phyloP scores from a whole-genome alignment of 2,797 vertebrate species.

The Dromococcyx pavoninus region DNA sequence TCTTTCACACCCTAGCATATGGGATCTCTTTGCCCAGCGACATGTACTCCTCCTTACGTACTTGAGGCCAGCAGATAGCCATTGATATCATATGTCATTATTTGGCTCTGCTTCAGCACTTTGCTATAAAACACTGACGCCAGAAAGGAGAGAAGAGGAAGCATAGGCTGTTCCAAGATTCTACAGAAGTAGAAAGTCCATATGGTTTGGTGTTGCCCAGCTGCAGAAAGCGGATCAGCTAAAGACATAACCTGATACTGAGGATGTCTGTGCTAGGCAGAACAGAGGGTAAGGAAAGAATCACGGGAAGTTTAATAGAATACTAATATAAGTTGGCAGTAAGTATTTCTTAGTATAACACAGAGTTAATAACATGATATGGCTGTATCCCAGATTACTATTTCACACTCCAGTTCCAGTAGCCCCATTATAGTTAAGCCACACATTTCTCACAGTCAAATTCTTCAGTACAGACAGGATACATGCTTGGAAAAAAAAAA shows the following conservation, averaged over 20 bases:
- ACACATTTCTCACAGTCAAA: background rate
- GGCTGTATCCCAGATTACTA: background rate
- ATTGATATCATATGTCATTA: background rate
- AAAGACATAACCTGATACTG: background rate
- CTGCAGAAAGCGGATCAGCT: background rate
- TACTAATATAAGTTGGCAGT: background rate
- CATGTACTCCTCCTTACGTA: background rate
- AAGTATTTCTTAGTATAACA: background rate
- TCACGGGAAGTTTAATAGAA: background rate
- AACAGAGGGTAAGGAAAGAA: background rate
- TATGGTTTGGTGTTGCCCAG: background rate
- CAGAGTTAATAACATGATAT: background rate
- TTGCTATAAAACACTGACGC: background rate
- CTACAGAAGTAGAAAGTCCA: background rate
- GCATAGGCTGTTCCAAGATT: background rate
- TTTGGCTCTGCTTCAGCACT: slow-evolving; percentile 15
- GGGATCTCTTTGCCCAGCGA: slow-evolving; percentile 16
- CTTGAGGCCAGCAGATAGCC: slow-evolving; percentile 30
- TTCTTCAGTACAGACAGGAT: background rate
- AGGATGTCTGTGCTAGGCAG: background rate
- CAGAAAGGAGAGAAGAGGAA: background rate
- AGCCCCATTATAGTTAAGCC: background rate
- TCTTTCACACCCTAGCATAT: slow-evolving; percentile 1
- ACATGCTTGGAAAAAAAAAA: background rate
- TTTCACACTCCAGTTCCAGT: background rate